A percentile compares a stretch with the other conserved stretches of the same genome.
Conservation (phyloP, 2,113 vertebrate species). For the Tachysurus fulvidraco region DNA sequence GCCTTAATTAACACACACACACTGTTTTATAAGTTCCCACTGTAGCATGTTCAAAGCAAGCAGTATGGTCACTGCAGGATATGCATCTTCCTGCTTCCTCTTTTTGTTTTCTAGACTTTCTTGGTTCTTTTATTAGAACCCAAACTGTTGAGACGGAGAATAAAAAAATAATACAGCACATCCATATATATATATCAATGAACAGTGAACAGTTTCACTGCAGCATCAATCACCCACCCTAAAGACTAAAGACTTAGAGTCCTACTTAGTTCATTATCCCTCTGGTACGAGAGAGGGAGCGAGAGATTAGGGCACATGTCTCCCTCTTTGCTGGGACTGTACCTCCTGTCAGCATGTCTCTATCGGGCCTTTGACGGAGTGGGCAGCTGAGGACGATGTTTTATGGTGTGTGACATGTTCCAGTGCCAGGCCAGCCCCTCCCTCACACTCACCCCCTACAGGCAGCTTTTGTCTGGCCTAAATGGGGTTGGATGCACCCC, state of each 20-base stretch:
- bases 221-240: not conserved
- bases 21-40: constrained; percentile 74
- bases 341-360: constrained; percentile 69
- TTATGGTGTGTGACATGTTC: constrained; percentile 82
- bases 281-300: constrained; percentile 15
- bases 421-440: constrained; percentile 77
- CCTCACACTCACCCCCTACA: constrained; percentile 88
- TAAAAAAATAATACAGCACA: constrained; percentile 21
- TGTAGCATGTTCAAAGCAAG: constrained; percentile 72
- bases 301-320: constrained; percentile 31
- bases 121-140: constrained; percentile 60
- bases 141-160: constrained; percentile 54
- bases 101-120: constrained; percentile 63
- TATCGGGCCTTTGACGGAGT: constrained; percentile 70
- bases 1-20: constrained; percentile 69
- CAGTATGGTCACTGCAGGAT: constrained; percentile 67
- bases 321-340: constrained; percentile 31
- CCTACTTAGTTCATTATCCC: constrained; percentile 13
- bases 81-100: constrained; percentile 62
- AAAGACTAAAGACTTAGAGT: constrained; percentile 4
- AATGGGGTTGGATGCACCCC: constrained; percentile 76
- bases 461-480: constrained; percentile 84
- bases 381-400: constrained; percentile 74
- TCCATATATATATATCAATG: not conserved
- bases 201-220: not conserved